These are phyloP conservation scores for Phalanger gymnotis DNA, from an alignment of 2,797 vertebrate genomes.

Conservation along the genomic window DNA sequence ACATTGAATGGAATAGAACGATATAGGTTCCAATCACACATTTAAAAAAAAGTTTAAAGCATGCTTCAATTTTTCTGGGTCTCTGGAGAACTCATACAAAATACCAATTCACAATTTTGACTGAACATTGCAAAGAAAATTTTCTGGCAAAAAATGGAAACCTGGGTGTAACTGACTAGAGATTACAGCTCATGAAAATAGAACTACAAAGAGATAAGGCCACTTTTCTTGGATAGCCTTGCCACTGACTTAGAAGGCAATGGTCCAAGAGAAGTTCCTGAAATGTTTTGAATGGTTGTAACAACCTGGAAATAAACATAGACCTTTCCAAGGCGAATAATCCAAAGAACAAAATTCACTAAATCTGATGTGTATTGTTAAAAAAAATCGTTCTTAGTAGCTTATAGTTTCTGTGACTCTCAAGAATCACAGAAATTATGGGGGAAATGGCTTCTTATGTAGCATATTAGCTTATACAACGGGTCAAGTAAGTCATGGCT, in stretches of 20 bases:
- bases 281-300: neutral
- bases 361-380: neutral
- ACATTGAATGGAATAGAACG: neutral
- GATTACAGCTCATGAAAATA: neutral
- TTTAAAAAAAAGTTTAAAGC: neutral
- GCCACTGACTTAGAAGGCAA: neutral
- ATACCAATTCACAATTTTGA: neutral
- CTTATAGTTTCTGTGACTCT: neutral
- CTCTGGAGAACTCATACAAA: neutral
- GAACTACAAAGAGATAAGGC: neutral
- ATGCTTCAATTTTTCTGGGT: neutral
- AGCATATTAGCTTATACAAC: neutral
- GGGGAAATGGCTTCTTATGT: neutral
- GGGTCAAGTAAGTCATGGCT: neutral
- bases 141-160: neutral
- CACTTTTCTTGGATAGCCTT: neutral
- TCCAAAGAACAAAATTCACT: neutral
- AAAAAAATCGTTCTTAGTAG: neutral
- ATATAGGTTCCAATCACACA: neutral
- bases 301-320: neutral
- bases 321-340: neutral
- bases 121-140: neutral
- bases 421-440: neutral
- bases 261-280: neutral
- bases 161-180: neutral